Evolutionary conservation across 35 echinoderm and acorn worm genomes (phyloP), one percentile per base, ranked within the genome.

Genomic region (Apostichopus parvimensis): DNA sequence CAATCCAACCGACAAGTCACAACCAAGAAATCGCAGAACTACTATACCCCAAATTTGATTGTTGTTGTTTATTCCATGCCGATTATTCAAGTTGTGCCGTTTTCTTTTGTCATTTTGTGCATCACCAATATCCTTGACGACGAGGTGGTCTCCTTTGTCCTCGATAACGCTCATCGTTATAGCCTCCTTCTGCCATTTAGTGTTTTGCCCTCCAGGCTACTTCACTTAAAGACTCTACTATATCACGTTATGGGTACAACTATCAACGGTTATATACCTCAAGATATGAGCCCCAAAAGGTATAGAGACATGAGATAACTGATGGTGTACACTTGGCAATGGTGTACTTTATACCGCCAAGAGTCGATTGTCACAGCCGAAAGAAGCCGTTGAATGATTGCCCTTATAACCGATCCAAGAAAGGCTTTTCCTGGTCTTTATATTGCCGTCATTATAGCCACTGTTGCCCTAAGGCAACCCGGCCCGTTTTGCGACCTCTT

Each of bases 371-470:
- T 56, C 55, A 84, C 81, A 84, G 81, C 54, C 81, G 81, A 84
- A 25, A 84, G 81, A 56, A 84, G 54, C 23, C 81, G 81, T 84
- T 84, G 81, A 84, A 17, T 15, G 81, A 84, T 84, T 6, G 56
- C 81, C 57, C 55, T 84, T 84, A 59, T 52, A 58, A 15, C 53
- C 81, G 54, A 84, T 24, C 57, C 54, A 58, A 84, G 56, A 52
- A 84, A 84, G 56, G 6, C 20, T 28, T 80, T 80, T 61, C 71
- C 12, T 75, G 17, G n/a, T 18, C 58, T 61, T 61, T 68, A 75
- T 75, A 75, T 75, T 75, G 71, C 71, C 17, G 71, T n/a, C 71
- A n/a, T 75, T 61, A 18, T 75, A 75, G 21, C 71, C 17, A 75
- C n/a, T 18, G 71, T 18, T 75, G 71, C 71, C 71, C 71, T 6